Evolutionary conservation across 1,140 invertebrate genomes (phyloP).

Genomic region (Ptiloglossa arizonensis): DNA sequence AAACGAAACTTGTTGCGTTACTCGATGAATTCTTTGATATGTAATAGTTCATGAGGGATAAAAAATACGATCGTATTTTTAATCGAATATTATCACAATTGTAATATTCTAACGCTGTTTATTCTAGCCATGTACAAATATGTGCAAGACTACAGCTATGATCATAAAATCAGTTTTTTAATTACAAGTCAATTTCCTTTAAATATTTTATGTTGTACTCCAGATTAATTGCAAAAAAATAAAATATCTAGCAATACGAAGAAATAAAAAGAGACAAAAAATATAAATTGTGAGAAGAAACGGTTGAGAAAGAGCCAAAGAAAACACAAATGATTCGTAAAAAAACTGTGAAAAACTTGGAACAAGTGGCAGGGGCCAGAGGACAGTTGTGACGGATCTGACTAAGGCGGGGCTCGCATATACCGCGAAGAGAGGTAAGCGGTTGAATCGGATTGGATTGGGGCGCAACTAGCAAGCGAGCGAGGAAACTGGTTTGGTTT

Average conservation of each 20-base stretch:
- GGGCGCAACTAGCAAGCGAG: conserved; percentile 73
- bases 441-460: conserved; percentile 80
- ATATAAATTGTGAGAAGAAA: neutral
- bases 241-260: no score
- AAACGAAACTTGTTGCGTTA: no score
- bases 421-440: conserved; percentile 77
- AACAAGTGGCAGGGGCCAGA: neutral
- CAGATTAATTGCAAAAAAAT: neutral
- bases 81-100: no score
- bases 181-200: no score
- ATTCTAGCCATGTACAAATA: no score
- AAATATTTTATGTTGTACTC: neutral
- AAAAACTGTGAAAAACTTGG: neutral
- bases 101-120: no score
- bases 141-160: no score
- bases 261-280: neutral
- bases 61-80: no score
- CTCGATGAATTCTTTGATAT: no score
- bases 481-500: conserved; percentile 80
- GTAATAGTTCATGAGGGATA: no score
- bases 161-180: neutral
- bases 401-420: conserved; percentile 78
- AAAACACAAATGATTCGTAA: neutral
- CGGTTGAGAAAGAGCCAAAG: neutral
- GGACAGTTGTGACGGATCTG: conserved; percentile 68